These are phyloP conservation scores for Ganaspis brasiliensis DNA, from an alignment of 2,888 invertebrate species.

Conservation along the genomic window DNA sequence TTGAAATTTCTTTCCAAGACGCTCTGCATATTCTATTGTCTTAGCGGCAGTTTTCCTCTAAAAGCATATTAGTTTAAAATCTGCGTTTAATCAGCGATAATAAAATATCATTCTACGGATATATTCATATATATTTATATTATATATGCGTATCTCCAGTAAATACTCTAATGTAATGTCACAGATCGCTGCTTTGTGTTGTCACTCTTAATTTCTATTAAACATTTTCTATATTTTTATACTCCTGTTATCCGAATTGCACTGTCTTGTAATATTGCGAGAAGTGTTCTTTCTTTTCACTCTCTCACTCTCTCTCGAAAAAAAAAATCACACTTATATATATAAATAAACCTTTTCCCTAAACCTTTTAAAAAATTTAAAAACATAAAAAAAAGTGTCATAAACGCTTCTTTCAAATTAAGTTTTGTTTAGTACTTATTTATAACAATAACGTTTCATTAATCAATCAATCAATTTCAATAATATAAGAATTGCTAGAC, in stretches of 20 bases:
- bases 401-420: not conserved
- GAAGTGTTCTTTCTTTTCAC: conserved; percentile 53
- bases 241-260: conserved; percentile 62
- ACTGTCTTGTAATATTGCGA: conserved; percentile 60
- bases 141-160: conserved; percentile 66
- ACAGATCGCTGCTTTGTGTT: conserved; percentile 74
- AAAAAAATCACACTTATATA: not conserved
- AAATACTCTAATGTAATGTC: conserved; percentile 77
- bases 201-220: conserved; percentile 30
- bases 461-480: no score
- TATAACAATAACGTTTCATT: no score
- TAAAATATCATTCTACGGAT: conserved; percentile 72
- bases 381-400: not conserved
- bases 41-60: conserved; percentile 70
- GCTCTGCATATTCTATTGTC: conserved; percentile 67
- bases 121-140: conserved; percentile 53
- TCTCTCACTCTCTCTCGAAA: no score
- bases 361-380: not conserved
- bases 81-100: conserved; percentile 66
- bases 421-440: no score
- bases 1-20: conserved; percentile 28
- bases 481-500: no score
- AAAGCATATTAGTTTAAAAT: conserved; percentile 70
- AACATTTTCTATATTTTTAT: conserved; percentile 53
- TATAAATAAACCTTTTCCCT: not conserved